phyloP scores from a whole-genome alignment of 2,797 vertebrate genomes.

The Enteromius treurensis region DNA sequence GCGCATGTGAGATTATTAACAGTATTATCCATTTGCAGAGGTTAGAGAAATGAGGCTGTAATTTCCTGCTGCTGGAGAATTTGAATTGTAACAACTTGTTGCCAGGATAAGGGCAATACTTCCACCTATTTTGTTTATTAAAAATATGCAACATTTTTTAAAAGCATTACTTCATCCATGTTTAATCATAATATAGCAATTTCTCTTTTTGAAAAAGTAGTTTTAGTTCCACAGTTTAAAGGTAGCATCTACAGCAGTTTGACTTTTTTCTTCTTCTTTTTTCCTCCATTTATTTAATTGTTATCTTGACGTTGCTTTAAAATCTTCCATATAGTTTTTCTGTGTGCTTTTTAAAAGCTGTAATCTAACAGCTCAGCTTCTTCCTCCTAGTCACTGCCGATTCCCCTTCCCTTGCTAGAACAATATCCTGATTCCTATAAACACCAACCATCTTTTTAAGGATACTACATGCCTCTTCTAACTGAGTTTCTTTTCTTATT shows the following conservation, averaged over 20 bases:
- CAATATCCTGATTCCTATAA: background rate
- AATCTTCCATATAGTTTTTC: background rate
- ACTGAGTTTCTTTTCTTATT: background rate
- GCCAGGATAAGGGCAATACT: background rate
- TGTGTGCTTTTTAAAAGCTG: background rate
- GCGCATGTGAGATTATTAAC: too few species aligned
- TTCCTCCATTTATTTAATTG: too few species aligned
- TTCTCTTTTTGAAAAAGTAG: background rate
- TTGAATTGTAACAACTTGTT: background rate
- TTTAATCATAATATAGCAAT: background rate
- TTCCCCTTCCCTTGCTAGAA: background rate
- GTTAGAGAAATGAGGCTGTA: background rate
- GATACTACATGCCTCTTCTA: background rate
- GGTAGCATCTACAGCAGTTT: background rate
- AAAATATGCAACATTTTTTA: background rate
- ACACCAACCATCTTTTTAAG: slow-evolving; percentile 5
- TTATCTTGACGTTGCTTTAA: background rate
- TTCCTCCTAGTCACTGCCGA: background rate
- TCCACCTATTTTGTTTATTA: background rate
- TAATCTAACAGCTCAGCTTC: background rate
- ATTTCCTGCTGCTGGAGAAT: background rate
- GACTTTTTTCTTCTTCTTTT: background rate
- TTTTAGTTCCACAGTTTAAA: background rate
- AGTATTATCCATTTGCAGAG: background rate
- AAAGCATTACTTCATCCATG: background rate